These are phyloP conservation scores for Centropyge bicolor DNA, from an alignment of 2,797 vertebrate genomes.

Conservation along the genomic window DNA sequence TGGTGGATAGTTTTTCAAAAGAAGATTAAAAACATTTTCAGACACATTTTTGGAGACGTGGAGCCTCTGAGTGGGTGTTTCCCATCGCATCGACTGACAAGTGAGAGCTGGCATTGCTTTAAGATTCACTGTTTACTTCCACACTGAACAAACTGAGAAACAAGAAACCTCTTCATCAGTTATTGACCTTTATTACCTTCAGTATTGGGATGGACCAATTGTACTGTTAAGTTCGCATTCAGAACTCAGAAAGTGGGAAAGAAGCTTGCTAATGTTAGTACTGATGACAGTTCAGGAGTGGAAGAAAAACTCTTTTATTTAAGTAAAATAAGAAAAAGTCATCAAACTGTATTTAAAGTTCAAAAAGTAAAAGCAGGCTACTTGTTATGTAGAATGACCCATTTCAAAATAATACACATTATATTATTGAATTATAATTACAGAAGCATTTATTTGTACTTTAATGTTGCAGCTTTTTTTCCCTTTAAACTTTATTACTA, in stretches of 20 bases:
- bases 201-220: background rate
- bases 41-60: constrained; percentile 21
- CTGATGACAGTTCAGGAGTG: background rate
- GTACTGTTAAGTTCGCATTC: background rate
- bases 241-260: background rate
- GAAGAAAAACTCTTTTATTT: no score
- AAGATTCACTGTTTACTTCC: constrained; percentile 12
- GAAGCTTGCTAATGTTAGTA: background rate
- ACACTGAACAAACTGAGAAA: background rate
- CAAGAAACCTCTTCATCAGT: background rate
- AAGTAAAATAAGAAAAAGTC: background rate
- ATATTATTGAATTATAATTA: background rate
- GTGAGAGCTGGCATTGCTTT: background rate
- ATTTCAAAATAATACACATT: background rate
- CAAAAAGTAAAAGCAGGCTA: background rate
- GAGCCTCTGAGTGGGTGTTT: background rate
- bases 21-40: background rate
- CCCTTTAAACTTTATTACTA: no score
- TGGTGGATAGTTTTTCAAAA: background rate
- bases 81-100: constrained; percentile 1
- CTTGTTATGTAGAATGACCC: background rate
- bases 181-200: background rate
- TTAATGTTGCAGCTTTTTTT: background rate
- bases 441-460: background rate
- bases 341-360: background rate